phyloP scores from a whole-genome alignment of 2,797 vertebrate genomes.

The Spinus olivaceus region DNA sequence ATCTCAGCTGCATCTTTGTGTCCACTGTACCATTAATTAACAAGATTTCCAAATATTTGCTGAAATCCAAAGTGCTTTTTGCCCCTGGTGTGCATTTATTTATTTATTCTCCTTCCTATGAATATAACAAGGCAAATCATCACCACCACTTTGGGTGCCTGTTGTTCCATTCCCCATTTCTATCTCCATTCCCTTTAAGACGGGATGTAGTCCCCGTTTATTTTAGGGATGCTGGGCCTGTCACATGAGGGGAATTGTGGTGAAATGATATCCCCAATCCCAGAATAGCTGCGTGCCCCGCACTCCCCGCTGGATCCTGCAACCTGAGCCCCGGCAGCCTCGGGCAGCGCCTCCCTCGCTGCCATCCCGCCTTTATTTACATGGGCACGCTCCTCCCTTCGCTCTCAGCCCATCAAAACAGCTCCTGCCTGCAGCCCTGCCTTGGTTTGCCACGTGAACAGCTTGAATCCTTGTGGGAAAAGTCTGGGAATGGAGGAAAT shows the following conservation, averaged over 20 bases:
- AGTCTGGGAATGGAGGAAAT: neutral
- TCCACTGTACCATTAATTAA: neutral
- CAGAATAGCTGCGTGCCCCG: neutral
- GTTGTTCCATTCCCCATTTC: accelerated
- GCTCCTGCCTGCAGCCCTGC: neutral
- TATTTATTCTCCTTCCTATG: neutral
- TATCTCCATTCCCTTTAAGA: neutral
- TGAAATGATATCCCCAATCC: neutral
- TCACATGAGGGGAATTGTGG: neutral
- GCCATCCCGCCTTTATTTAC: neutral
- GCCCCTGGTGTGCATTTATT: accelerated
- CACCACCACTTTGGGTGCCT: accelerated
- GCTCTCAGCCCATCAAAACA: neutral
- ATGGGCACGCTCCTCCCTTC: accelerated
- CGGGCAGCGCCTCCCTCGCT: neutral
- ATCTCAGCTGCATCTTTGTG: neutral
- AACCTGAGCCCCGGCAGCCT: neutral
- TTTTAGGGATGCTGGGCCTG: neutral
- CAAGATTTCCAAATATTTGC: neutral
- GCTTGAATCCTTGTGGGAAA: neutral
- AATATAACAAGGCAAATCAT: neutral
- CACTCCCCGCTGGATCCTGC: neutral
- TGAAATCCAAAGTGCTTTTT: neutral
- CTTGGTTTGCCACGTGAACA: neutral
- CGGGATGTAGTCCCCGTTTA: neutral